These are phyloP conservation scores for Achatina immaculata DNA, from an alignment of 1,140 invertebrate species.

Conservation along the genomic window DNA sequence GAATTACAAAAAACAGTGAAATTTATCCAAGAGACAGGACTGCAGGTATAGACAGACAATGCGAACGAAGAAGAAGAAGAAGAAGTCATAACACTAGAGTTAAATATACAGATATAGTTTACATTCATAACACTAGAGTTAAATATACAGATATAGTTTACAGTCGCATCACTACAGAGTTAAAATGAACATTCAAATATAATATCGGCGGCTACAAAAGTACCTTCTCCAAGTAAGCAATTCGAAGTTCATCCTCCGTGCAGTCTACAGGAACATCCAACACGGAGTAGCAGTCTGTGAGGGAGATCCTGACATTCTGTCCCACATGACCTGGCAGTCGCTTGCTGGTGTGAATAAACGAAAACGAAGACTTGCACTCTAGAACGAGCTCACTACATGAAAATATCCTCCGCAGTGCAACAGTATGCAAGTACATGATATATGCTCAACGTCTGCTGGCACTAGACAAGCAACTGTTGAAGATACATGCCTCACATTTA, in stretches of 20 bases:
- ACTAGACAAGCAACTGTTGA: no score
- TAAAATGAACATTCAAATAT: background rate
- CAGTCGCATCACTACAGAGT: background rate
- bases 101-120: no score
- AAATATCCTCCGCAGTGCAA: background rate
- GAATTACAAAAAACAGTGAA: no score
- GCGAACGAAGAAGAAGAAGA: no score
- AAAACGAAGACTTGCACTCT: background rate
- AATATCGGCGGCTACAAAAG: background rate
- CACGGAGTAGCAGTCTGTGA: constrained; percentile 43
- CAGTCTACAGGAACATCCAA: constrained; percentile 79
- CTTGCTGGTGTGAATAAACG: background rate
- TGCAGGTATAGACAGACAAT: no score
- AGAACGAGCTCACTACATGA: background rate
- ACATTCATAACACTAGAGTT: no score
- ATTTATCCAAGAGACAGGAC: no score
- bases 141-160: background rate
- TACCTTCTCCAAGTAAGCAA: constrained; percentile 81
- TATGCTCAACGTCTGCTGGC: no score
- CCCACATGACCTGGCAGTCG: background rate
- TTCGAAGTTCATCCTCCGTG: constrained; percentile 80
- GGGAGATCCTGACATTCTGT: background rate
- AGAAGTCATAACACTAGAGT: no score
- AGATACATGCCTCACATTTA: no score
- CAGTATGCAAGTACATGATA: background rate